Conservation (phyloP, 2,797 vertebrate species). For the Poeciliopsis gracilis region DNA sequence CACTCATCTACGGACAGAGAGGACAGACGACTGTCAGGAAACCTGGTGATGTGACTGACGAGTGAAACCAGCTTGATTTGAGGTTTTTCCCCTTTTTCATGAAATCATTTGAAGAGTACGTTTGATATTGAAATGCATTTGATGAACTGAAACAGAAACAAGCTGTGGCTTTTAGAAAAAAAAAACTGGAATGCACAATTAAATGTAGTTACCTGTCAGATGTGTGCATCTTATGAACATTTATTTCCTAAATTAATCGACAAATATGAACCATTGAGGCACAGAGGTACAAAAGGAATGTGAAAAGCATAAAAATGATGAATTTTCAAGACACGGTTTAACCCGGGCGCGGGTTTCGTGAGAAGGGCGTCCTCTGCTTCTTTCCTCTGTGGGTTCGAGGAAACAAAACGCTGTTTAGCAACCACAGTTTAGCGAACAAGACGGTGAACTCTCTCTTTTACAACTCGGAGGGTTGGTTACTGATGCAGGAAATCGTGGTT, state of each 20-base stretch:
- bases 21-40: not conserved
- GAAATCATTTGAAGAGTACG: not conserved
- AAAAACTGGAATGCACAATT: not conserved
- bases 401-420: not conserved
- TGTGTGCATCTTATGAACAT: not conserved
- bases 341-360: not conserved
- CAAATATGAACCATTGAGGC: not conserved
- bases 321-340: not conserved
- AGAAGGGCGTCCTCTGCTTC: not conserved
- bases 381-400: not conserved
- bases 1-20: constrained; percentile 65
- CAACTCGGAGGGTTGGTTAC: not conserved
- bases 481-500: not conserved
- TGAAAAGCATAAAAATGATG: not conserved
- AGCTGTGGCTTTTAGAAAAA: not conserved
- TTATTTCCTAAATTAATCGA: not conserved
- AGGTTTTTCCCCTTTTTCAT: not conserved
- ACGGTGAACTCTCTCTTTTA: not conserved
- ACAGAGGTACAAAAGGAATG: not conserved
- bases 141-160: not conserved
- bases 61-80: not conserved
- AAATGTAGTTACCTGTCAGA: not conserved
- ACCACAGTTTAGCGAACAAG: not conserved
- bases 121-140: not conserved
- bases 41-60: not conserved